Evolutionary conservation across 2,113 vertebrate species (phyloP).

Genomic region (Platysternon megacephalum): DNA sequence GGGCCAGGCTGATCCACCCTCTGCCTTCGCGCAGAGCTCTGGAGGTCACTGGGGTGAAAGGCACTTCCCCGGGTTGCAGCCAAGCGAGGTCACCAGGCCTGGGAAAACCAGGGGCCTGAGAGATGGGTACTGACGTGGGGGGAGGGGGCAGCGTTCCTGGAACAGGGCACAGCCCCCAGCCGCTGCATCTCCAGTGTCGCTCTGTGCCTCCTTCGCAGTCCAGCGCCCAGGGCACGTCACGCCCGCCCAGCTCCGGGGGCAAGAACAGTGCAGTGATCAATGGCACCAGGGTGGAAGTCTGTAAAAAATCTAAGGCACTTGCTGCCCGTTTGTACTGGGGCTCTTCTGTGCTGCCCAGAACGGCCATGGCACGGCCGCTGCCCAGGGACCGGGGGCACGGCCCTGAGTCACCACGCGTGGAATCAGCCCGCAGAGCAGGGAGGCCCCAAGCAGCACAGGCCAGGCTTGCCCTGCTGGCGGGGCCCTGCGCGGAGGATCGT

Average conservation of each 20-base stretch:
- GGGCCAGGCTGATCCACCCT: background rate
- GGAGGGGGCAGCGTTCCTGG: background rate
- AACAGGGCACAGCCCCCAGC: background rate
- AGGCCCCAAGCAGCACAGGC: background rate
- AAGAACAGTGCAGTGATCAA: background rate
- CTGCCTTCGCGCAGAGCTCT: background rate
- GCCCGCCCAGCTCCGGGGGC: no score
- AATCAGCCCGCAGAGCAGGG: background rate
- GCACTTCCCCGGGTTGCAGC: background rate
- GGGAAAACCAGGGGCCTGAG: background rate
- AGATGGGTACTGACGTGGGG: no score
- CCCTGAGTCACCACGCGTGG: fast-evolving
- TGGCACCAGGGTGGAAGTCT: background rate
- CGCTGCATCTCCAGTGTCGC: background rate
- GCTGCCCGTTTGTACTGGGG: no score
- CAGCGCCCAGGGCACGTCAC: no score
- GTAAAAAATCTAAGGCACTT: background rate
- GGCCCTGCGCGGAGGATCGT: no score
- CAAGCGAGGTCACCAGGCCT: no score
- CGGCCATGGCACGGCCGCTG: background rate
- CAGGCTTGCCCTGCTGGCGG: background rate
- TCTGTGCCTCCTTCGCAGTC: background rate
- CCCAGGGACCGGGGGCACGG: background rate
- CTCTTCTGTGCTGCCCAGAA: background rate
- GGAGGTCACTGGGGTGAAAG: background rate